phyloP scores from a whole-genome alignment of 2,113 vertebrate species.

The Carettochelys insculpta region DNA sequence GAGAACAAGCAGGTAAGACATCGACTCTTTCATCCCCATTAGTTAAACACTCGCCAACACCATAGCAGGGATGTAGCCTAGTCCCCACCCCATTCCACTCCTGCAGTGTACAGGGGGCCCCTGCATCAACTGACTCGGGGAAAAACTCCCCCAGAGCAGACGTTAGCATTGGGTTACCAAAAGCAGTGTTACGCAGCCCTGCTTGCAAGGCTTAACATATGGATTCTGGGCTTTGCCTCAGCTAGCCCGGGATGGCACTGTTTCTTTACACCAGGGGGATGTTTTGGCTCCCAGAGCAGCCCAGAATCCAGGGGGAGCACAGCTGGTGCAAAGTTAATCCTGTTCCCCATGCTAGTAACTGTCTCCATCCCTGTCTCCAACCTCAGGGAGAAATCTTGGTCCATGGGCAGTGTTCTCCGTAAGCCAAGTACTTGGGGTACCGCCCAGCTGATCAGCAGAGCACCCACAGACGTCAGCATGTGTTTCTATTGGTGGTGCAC shows the following conservation, averaged over 20 bases:
- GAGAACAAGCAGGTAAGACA: background rate
- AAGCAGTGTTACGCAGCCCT: no score
- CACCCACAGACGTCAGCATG: no score
- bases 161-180: no score
- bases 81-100: background rate
- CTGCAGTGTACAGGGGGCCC: background rate
- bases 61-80: background rate
- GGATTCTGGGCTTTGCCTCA: background rate
- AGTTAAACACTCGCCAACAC: background rate
- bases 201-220: no score
- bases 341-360: background rate
- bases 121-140: background rate
- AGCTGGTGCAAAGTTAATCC: background rate
- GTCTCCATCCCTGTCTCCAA: background rate
- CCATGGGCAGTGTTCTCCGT: no score
- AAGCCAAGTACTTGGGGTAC: no score
- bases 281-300: background rate
- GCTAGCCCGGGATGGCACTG: background rate
- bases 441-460: no score
- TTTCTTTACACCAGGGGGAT: background rate
- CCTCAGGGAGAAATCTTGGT: background rate
- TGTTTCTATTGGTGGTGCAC: no score
- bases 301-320: background rate
- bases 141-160: background rate
- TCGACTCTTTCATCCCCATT: background rate